Base-by-base conservation (phyloP, 2,113 vertebrate species). In the Cynopterus brachyotis region DNA sequence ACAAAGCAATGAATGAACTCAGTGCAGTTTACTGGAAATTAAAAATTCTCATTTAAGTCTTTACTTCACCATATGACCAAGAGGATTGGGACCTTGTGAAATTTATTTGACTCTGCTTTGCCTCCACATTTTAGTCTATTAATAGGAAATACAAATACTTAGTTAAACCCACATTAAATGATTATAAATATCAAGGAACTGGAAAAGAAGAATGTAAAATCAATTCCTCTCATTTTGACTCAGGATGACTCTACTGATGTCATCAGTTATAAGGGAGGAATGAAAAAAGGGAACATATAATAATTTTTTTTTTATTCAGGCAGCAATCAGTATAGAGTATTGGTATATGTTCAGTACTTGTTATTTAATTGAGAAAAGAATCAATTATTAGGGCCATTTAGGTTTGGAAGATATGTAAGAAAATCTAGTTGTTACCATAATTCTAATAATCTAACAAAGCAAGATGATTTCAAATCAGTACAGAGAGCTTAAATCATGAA, bases 161-260 rank as follows among this genome's bases (percentile, higher is more conserved):
- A 79, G 53, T 9, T 85, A 96, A 90, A 59, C 55, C 6, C 79
- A 11, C 32, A 92, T 60, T 91, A 76, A 82, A 62, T 66, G 19
- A n/a, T 67, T 95, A 55, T 64, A 28, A 57, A 81, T 92, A 92
- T 78, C 70, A 91, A 84, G 45, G 9, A 84, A 78, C 62, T 92
- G 9, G 50, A 7, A 26, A 37, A 37, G 37, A 64, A 42, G 10
- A 67, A 60, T n/a, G 6, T 37, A 79, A 55, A 67, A 70, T 83
- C 83, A 89, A 80, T 94, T 92, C 26, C 9, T 95, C 64, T 95
- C 64, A 80, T n/a, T 80, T 59, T 94, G 32, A 95, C 26, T 53
- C 72, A 93, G 67, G 37, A 64, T 85, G 67, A 75, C 20, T 75
- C n/a, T 42, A 62, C 0, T 67, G 37, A 57, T 69, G 13, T 66